phyloP scores from a whole-genome alignment of 2,113 vertebrate genomes.

The Cettia cetti region DNA sequence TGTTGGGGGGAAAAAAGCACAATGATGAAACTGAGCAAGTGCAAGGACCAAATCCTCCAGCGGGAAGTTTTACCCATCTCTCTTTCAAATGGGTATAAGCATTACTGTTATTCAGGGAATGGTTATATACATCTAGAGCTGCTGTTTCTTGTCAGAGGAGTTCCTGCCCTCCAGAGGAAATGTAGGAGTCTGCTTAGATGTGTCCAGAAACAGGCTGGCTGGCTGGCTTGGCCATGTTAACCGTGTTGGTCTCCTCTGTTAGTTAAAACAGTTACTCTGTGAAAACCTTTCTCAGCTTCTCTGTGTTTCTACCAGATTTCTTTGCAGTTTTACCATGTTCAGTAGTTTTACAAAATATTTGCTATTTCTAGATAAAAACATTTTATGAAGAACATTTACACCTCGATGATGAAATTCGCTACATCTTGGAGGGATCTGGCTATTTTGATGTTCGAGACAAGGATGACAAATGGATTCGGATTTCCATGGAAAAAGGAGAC shows the following conservation, averaged over 20 bases:
- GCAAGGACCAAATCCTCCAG: not conserved
- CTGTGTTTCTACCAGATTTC: not conserved
- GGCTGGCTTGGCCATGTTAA: not conserved
- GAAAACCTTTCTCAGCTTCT: not conserved
- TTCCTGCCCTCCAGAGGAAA: not conserved
- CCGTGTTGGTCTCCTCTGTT: not conserved
- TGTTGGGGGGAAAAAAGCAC: not conserved
- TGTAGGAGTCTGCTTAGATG: not conserved
- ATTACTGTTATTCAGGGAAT: not conserved
- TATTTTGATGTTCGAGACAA: conserved; percentile 91
- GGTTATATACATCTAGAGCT: not conserved
- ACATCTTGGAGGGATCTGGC: conserved; percentile 88
- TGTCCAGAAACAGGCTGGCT: not conserved
- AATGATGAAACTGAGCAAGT: not conserved
- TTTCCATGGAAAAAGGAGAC: conserved; percentile 87
- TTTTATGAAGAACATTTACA: conserved; percentile 95
- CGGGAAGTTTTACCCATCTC: not conserved
- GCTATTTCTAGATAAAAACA: conserved; percentile 77
- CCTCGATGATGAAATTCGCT: conserved; percentile 92
- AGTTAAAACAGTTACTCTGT: not conserved
- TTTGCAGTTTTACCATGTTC: not conserved
- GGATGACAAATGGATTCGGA: conserved; percentile 89
- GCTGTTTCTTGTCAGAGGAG: not conserved
- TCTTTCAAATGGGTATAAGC: not conserved
- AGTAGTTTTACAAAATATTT: not conserved